Base-by-base conservation (phyloP, 1,140 invertebrate species). In the Euura lappo region DNA sequence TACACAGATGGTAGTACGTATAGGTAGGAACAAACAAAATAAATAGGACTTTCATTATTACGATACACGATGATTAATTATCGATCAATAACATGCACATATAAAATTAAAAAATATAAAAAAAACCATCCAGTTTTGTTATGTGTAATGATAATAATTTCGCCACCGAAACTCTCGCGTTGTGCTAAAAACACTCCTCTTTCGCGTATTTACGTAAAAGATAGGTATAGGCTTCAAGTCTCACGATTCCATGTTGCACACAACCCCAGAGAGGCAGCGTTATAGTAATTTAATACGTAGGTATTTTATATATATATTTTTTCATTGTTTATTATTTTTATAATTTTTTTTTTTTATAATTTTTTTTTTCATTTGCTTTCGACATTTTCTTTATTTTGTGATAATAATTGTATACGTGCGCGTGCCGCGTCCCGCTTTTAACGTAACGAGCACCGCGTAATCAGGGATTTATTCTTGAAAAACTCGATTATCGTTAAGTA, bases 21-120 rank as follows among this genome's bases (percentile, higher is more conserved):
- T 78, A 78, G 76, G 79, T 83, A 84, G 81, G 83, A 84, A 84
- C 81, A 83, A 84, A 84, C 79, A 82, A 78, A 82, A 83, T 85
- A 85, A 84, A 84, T 81, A 81, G 76, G 74, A 79, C 76, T 79
- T 72, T 72, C 45, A 74, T 65, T 71, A 65, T 71, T 67, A 71
- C 71, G n/a, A 70, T 78, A 72, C 81, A 83, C 81, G 81, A 77
- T 80, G 81, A 85, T 78, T 80, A 80, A 81, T 82, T 80, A 82
- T 87, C 79, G 79, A 83, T 83, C 83, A 28, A 83, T 79, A 82
- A 81, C 68, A 73, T 86, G 83, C 80, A 83, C 78, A 81, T 87
- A 87, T 80, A 87, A 86, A 86, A 85, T 85, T 84, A 86, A 85
- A 86, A 86, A 87, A 84, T 86, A 85, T 85, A 83, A 80, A 28